Conservation (phyloP, 2,113 vertebrate genomes). For the Sardina pilchardus region DNA sequence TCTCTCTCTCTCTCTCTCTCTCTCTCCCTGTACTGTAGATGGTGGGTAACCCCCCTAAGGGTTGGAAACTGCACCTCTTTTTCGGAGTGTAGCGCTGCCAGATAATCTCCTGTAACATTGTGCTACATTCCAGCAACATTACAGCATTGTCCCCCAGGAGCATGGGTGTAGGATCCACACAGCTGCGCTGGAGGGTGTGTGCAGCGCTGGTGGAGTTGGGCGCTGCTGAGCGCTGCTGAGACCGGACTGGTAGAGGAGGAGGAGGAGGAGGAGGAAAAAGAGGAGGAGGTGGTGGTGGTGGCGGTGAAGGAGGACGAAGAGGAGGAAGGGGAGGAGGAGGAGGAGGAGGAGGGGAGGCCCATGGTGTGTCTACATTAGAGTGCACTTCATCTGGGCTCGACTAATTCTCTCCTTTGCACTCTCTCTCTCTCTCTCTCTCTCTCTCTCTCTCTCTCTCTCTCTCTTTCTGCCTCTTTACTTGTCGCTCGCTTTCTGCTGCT, state of each 20-base stretch:
- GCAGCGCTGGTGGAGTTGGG: background rate
- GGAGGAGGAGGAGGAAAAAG: background rate
- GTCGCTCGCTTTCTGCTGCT: no score
- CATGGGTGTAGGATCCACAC: background rate
- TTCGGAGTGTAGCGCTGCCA: background rate
- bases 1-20: conserved; percentile 13
- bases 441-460: background rate
- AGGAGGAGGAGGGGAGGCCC: background rate
- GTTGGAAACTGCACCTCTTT: conserved; percentile 1
- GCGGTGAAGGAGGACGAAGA: background rate
- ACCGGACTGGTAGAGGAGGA: background rate
- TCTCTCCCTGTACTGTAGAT: background rate
- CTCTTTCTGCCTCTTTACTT: background rate
- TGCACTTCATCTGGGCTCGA: background rate
- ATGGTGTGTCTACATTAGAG: background rate
- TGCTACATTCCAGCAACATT: conserved; percentile 14
- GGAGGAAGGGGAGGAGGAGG: background rate
- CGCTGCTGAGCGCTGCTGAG: background rate
- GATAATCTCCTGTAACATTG: conserved; percentile 19
- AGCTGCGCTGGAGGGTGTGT: background rate
- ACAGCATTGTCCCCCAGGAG: background rate
- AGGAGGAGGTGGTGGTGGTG: background rate
- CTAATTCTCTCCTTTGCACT: background rate
- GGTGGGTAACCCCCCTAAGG: background rate
- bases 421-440: background rate